A percentile compares a stretch with the other conserved stretches of the same genome.
These are phyloP conservation scores for Falco cherrug DNA, from an alignment of 2,797 vertebrate genomes.

Conservation along the genomic window DNA sequence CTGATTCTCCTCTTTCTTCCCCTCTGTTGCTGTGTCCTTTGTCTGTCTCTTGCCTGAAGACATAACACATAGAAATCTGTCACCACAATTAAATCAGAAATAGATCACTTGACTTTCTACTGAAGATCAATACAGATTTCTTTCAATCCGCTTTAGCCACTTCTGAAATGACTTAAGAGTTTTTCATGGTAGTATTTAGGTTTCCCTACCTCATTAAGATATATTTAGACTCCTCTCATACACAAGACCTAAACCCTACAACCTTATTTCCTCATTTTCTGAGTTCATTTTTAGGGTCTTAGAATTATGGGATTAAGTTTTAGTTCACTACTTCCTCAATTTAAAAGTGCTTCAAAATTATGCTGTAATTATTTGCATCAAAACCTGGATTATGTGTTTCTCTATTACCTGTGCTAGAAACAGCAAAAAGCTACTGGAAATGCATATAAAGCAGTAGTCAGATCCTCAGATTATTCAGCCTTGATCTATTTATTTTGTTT, in stretches of 20 bases:
- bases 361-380: neutral
- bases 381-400: neutral
- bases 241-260: neutral
- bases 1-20: neutral
- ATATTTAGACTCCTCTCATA: neutral
- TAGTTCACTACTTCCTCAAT: neutral
- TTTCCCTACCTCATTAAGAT: neutral
- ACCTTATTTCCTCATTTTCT: neutral
- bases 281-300: neutral
- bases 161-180: neutral
- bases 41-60: neutral
- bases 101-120: slow-evolving; percentile 18
- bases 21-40: neutral
- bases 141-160: neutral
- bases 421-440: neutral
- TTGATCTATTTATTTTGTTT: neutral
- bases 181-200: neutral
- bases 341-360: neutral
- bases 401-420: neutral
- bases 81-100: slow-evolving; percentile 50
- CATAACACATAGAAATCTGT: neutral
- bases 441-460: neutral
- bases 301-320: neutral
- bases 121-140: slow-evolving; percentile 12
- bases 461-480: neutral